Percentiles rank a stretch among this genome's conserved stretches.
phyloP scores from a whole-genome alignment of 2,113 vertebrate species.

The Alosa alosa region DNA sequence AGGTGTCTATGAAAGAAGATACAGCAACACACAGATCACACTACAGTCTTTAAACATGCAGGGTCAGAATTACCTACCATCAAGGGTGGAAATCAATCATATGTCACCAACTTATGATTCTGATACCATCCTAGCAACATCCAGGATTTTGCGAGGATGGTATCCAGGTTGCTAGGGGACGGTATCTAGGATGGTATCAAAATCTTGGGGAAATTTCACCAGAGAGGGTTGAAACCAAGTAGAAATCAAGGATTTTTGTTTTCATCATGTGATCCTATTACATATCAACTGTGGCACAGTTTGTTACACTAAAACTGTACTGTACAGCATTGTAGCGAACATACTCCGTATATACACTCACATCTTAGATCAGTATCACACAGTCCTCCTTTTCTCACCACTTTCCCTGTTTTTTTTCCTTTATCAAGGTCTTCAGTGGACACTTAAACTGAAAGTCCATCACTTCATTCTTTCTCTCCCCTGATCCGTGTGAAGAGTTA shows the following conservation, averaged over 20 bases:
- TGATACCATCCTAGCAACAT: no score
- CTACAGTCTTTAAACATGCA: neutral
- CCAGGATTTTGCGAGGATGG: no score
- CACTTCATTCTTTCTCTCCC: neutral
- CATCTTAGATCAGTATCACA: neutral
- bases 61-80: neutral
- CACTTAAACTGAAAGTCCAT: neutral
- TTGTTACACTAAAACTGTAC: neutral
- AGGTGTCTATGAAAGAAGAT: neutral
- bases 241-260: no score
- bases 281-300: no score
- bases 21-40: no score
- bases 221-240: no score
- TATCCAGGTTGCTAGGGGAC: no score
- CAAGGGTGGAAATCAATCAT: no score
- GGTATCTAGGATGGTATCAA: no score
- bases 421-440: neutral
- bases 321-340: neutral
- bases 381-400: neutral
- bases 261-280: no score
- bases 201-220: no score
- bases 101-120: no score
- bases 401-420: neutral
- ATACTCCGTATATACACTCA: neutral
- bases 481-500: neutral